Evolutionary conservation across 2,113 vertebrate species (phyloP).

Genomic region (Nycticebus coucang): DNA sequence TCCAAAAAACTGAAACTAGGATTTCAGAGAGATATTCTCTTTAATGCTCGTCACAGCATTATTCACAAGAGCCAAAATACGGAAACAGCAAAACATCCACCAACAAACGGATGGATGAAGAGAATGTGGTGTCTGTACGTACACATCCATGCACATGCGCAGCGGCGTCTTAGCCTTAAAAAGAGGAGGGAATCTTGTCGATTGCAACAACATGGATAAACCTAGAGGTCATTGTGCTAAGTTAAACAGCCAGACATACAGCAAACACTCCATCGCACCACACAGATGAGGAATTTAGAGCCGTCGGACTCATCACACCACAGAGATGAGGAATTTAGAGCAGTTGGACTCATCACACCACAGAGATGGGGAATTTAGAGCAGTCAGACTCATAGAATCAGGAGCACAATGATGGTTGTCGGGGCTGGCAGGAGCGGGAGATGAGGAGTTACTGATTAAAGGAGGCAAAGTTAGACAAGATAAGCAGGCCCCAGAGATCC

Average conservation of each 20-base stretch:
- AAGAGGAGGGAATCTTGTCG: not conserved
- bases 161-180: not conserved
- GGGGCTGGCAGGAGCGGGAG: not conserved
- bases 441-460: not conserved
- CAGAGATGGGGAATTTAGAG: not conserved
- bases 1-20: not conserved
- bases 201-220: not conserved
- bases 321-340: not conserved
- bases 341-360: not conserved
- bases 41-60: not conserved
- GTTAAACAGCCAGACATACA: not conserved
- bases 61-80: not conserved
- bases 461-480: not conserved
- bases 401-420: not conserved
- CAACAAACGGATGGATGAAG: not conserved
- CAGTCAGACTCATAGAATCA: not conserved
- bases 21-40: not conserved
- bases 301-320: not conserved
- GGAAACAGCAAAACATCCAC: not conserved
- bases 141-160: too few relatives aligned
- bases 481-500: too few relatives aligned
- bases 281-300: not conserved
- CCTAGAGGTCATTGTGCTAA: not conserved
- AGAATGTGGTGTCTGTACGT: not conserved
- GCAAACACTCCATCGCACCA: not conserved